Base-by-base conservation (phyloP, 2,888 invertebrate genomes). In the Hyposoter didymator region DNA sequence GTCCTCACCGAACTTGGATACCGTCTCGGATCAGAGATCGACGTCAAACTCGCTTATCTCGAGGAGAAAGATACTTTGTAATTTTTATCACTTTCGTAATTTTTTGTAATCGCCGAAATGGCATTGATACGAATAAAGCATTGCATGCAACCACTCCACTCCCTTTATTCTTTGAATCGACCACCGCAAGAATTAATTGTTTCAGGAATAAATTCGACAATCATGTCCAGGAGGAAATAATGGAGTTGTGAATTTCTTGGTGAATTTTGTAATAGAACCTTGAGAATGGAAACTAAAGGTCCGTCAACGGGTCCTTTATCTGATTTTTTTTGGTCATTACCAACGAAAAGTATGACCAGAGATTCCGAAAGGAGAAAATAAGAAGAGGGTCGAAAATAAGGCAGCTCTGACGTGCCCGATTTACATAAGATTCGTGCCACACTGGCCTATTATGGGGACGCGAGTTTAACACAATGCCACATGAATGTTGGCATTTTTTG, bases 1-100 rank as follows among this genome's bases (percentile, higher is more conserved):
- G 97, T 97, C 7, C 89, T 97, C 70, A 93, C 95, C 78, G 94
- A 95, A 81, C 93, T 97, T 52, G 94, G 89, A 45, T 87, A 90
- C 74, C 90, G 90, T 81, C 80, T 93, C 19, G 91, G 89, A 22
- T 5, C 88, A 12, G 90, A 91, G 12, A 66, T 91, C 17, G 91
- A 93, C 28, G 79, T 91, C n/a, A 89, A 88, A 32, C 78, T 91
- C 49, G 82, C 86, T 12, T 93, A 93, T 72, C 89, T 89, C 35
- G 91, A 92, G 45, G 88, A 91, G 28, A 59, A 59, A 35, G 86
- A 86, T 69, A 72, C 74, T 28, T 70, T 78, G n/a, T 76, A 66
- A 67, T 66, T 3, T 52, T 28, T 4, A 39, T 43, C 14, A 22
- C 22, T 14, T 66, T 66, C 49, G 14, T 49, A 3, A 17, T 28